Base-by-base conservation (phyloP, 1,140 invertebrate species). In the Paracyclopina nana region DNA sequence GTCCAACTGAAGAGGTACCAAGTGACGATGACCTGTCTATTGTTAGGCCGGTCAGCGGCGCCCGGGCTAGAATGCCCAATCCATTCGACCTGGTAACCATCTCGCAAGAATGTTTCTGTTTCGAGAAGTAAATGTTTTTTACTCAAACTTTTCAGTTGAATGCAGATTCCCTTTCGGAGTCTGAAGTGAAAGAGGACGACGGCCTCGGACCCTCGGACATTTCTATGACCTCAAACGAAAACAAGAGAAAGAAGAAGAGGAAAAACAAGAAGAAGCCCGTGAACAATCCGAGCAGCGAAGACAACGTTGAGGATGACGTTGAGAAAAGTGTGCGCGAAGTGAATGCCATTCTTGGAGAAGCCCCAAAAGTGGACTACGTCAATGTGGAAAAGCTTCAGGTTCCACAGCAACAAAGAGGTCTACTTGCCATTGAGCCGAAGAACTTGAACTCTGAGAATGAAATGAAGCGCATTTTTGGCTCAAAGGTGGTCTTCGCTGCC, bases 371-470 rank as follows among this genome's bases (percentile, higher is more conserved):
- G 16, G 38, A 22, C 27, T 20, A 28, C 41, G 3, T 14, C 50
- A 28, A 45, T 48, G 2, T 43, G 51, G n/a, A 53, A 48, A 14
- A 14, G 22, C 48, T 43, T 34, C 53, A 26, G 25, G 29, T 31
- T 26, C 9, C 18, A 30, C 3, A 41, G 26, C 18, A 26, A 55
- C 11, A 45, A 24, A 24, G 25, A 28, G 50, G 29, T 54, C 61
- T 76, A 28, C 59, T 84, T 8, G 65, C 59, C 25, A 65, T 82
- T 2, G 75, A 82, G 43, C 67, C 72, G 46, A 82, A 79, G 60
- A 68, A 82, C 63, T 65, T 91, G 3, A 86, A 85, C 68, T 72
- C 78, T 26, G 77, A 78, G 48, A 81, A 82, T 66, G 86, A 91
- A 67, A 66, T 88, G 54, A 79, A 76, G 52, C 74, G 74, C 58